These are phyloP conservation scores for Entomyzon cyanotis DNA, from an alignment of 2,113 vertebrate species.

Conservation along the genomic window DNA sequence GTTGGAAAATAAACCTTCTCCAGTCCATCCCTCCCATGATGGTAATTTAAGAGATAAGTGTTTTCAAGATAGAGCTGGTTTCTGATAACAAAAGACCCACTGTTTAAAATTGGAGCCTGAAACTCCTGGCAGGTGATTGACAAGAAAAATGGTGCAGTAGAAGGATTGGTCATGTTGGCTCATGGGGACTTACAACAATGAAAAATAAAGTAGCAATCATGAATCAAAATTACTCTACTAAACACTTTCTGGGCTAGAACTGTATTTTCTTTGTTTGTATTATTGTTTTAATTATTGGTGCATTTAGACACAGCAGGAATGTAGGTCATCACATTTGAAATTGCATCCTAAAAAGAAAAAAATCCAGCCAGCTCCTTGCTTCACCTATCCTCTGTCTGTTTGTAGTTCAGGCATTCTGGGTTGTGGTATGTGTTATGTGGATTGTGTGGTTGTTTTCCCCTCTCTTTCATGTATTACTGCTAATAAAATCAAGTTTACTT, in stretches of 20 bases:
- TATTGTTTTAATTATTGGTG: background rate
- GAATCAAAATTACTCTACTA: background rate
- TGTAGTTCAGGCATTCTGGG: background rate
- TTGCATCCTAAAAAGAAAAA: background rate
- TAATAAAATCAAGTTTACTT: background rate
- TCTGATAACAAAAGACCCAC: constrained; percentile 28
- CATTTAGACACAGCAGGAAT: background rate
- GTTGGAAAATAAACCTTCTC: background rate
- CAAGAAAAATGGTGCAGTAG: background rate
- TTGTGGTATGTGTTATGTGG: accelerated
- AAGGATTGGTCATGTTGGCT: background rate
- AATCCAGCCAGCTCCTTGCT: background rate
- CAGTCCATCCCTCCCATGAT: background rate
- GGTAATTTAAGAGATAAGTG: constrained; percentile 58
- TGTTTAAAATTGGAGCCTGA: background rate
- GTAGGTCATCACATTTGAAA: background rate
- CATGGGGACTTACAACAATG: background rate
- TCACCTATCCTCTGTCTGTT: background rate
- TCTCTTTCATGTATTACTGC: background rate
- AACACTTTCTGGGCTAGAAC: background rate
- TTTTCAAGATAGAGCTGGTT: constrained; percentile 60
- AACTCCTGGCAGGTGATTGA: constrained; percentile 3
- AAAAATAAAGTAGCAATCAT: background rate
- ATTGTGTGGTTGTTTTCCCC: accelerated
- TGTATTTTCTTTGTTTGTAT: background rate